These are phyloP conservation scores for Aplysina aerophoba DNA, from an alignment of 37 sponge, comb jelly and placozoan species.

Conservation along the genomic window DNA sequence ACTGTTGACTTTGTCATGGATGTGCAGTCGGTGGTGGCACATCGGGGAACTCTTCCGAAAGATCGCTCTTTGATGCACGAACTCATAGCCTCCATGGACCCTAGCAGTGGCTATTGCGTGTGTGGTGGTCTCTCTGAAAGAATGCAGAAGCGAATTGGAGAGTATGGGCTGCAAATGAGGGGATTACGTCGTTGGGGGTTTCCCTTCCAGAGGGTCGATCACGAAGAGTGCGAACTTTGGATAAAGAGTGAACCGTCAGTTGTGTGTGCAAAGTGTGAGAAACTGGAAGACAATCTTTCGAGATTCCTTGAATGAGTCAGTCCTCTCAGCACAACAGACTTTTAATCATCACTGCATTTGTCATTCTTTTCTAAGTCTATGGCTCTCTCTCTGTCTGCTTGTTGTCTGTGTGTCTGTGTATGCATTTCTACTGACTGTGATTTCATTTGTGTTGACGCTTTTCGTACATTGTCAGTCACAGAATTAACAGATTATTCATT, in stretches of 20 bases:
- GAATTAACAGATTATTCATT: too few species aligned
- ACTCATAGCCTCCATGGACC: slow-evolving; percentile 11
- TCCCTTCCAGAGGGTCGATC: slow-evolving; percentile 19
- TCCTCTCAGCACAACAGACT: too few species aligned
- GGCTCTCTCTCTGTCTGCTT: too few species aligned
- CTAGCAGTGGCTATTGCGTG: slow-evolving; percentile 2
- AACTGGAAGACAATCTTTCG: slow-evolving; percentile 13
- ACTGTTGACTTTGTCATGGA: slow-evolving; percentile 19
- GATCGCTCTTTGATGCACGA: slow-evolving; percentile 6
- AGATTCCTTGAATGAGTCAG: slow-evolving; percentile 10
- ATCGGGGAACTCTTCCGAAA: neutral
- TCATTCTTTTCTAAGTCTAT: too few species aligned
- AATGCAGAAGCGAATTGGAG: neutral
- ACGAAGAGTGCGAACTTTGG: slow-evolving; percentile 31
- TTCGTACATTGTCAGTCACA: too few species aligned
- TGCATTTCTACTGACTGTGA: too few species aligned
- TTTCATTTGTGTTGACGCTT: too few species aligned
- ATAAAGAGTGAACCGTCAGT: neutral
- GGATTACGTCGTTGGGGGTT: slow-evolving; percentile 25
- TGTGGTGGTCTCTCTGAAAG: slow-evolving; percentile 11
- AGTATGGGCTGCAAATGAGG: neutral
- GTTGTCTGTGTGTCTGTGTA: too few species aligned
- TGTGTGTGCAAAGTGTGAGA: slow-evolving; percentile 7
- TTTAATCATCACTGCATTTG: too few species aligned
- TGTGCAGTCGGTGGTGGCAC: slow-evolving; percentile 1